Conservation (phyloP, 2,113 vertebrate genomes). For the Felis chaus region DNA sequence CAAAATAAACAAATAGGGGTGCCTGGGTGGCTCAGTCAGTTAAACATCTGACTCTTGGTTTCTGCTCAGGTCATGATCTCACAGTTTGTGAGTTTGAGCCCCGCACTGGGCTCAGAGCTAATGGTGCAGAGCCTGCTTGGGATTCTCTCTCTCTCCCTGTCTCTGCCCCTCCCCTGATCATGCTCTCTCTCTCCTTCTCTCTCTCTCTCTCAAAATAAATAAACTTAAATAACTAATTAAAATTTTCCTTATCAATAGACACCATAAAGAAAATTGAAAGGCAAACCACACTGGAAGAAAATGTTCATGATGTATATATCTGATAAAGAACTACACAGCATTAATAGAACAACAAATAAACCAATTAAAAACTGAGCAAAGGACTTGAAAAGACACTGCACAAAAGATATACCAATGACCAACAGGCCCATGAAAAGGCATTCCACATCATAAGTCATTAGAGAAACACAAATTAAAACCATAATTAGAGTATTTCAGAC, state of each 20-base stretch:
- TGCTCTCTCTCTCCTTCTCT: too few species aligned
- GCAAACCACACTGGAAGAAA: slow-evolving; percentile 25
- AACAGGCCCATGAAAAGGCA: background rate
- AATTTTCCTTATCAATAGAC: background rate
- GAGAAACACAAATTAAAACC: background rate
- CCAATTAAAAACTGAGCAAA: background rate
- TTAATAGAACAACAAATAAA: slow-evolving; percentile 2
- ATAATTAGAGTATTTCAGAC: background rate
- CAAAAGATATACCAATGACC: background rate
- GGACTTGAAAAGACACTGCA: background rate
- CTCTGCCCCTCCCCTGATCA: too few species aligned
- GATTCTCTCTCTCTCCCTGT: too few species aligned
- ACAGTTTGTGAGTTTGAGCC: too few species aligned
- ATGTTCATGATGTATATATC: background rate
- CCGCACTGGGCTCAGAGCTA: too few species aligned
- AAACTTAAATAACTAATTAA: background rate
- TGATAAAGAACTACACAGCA: background rate
- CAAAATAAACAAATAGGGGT: too few species aligned
- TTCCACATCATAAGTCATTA: background rate
- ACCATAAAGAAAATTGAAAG: background rate
- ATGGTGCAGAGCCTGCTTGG: too few species aligned
- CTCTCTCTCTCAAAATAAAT: too few species aligned
- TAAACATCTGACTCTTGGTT: too few species aligned
- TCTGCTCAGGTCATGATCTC: too few species aligned
- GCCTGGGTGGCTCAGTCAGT: too few species aligned